Evolutionary conservation across 2,113 vertebrate species (phyloP).

Genomic region (Etheostoma spectabile): DNA sequence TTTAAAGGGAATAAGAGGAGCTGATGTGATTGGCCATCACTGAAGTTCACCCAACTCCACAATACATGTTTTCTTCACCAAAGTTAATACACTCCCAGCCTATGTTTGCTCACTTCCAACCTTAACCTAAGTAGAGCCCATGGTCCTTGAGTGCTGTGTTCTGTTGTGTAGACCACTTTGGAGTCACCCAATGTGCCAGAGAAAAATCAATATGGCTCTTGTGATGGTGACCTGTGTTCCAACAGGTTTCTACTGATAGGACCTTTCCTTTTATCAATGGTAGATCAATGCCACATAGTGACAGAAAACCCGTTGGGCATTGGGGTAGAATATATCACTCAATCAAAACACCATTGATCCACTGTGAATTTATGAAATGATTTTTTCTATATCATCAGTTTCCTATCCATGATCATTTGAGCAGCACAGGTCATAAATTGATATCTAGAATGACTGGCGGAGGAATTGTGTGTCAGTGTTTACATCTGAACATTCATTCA

Average conservation of each 20-base stretch:
- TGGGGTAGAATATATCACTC: slow-evolving; percentile 28
- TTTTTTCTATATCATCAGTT: slow-evolving; percentile 32
- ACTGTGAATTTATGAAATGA: slow-evolving; percentile 3
- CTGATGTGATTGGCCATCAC: background rate
- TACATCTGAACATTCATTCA: slow-evolving; percentile 20
- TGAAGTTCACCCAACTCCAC: background rate
- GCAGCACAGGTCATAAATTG: background rate
- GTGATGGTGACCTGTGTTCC: slow-evolving; percentile 64
- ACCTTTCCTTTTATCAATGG: slow-evolving; percentile 53
- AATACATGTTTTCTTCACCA: slow-evolving; percentile 12
- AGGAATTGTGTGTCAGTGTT: slow-evolving; percentile 8
- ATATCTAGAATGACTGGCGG: background rate
- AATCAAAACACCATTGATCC: slow-evolving; percentile 29
- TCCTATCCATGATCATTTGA: slow-evolving; percentile 21
- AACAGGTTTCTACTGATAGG: slow-evolving; percentile 49
- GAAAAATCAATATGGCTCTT: slow-evolving; percentile 55
- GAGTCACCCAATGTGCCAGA: slow-evolving; percentile 35
- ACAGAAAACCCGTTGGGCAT: slow-evolving; percentile 28
- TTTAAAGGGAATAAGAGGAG: background rate
- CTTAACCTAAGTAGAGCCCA: background rate
- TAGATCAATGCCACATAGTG: slow-evolving; percentile 54
- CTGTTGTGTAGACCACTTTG: slow-evolving; percentile 27
- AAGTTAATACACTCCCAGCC: slow-evolving; percentile 2
- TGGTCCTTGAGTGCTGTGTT: slow-evolving; percentile 19
- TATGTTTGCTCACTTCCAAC: slow-evolving; percentile 1